Conservation (phyloP, 2,113 vertebrate species). For the Polypterus bichir region DNA sequence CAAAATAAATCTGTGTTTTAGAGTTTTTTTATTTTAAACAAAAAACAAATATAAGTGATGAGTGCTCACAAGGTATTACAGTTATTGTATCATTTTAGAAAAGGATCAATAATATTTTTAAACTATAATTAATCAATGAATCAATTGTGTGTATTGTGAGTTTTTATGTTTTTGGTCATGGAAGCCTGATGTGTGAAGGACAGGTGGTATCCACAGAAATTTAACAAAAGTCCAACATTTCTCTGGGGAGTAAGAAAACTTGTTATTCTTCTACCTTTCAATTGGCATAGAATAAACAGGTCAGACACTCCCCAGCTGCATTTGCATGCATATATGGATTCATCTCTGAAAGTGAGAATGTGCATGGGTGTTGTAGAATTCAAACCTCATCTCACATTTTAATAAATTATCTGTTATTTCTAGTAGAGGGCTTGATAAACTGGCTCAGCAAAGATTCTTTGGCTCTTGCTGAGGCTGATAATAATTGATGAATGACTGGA, state of each 20-base stretch:
- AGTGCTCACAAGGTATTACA: no score
- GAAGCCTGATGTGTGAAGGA: not conserved
- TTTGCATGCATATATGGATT: not conserved
- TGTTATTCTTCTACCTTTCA: slow-evolving; percentile 8
- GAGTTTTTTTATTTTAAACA: no score
- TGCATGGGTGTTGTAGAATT: not conserved
- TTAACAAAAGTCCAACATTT: slow-evolving; percentile 22
- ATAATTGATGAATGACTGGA: slow-evolving; percentile 87
- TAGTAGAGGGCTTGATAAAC: slow-evolving; percentile 49
- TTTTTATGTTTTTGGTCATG: slow-evolving; percentile 20
- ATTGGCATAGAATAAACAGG: slow-evolving; percentile 21
- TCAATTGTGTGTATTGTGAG: slow-evolving; percentile 17
- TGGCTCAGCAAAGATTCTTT: slow-evolving; percentile 54
- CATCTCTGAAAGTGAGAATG: no score
- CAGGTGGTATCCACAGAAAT: slow-evolving; percentile 25
- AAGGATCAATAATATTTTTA: no score
- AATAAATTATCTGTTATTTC: slow-evolving; percentile 36
- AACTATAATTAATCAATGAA: slow-evolving; percentile 9
- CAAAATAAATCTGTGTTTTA: no score
- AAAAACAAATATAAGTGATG: no score
- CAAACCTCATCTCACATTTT: slow-evolving; percentile 17
- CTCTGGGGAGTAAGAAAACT: slow-evolving; percentile 18
- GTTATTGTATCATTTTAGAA: no score
- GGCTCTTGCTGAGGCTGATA: slow-evolving; percentile 67
- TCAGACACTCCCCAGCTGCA: slow-evolving; percentile 21